These are phyloP conservation scores for Opisthocomus hoazin DNA, from an alignment of 2,113 vertebrate genomes.

Conservation along the genomic window DNA sequence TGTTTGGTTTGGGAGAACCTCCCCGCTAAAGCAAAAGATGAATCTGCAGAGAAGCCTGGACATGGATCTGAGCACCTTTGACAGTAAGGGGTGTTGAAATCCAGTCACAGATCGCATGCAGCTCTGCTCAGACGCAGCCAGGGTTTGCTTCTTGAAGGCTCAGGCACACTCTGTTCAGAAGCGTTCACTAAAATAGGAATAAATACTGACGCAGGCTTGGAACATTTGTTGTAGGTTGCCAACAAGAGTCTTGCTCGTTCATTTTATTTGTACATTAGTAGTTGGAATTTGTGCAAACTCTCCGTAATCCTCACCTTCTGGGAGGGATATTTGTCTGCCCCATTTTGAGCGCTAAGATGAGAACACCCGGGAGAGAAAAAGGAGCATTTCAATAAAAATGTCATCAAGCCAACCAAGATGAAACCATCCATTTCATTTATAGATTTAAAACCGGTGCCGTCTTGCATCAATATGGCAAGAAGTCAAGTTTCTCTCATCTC, in stretches of 20 bases:
- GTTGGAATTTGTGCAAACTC: not conserved
- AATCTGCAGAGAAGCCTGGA: not conserved
- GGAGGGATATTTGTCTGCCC: not conserved
- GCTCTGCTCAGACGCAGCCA: not conserved
- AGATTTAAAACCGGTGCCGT: not conserved
- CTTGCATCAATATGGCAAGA: not conserved
- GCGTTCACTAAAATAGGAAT: not conserved
- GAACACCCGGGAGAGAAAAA: not conserved
- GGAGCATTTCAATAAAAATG: not conserved
- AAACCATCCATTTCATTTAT: not conserved
- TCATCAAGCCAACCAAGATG: not conserved
- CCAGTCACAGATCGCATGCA: accelerated
- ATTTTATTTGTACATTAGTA: not conserved
- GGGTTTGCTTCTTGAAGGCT: not conserved
- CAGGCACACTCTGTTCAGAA: not conserved
- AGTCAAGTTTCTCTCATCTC: not conserved
- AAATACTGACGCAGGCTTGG: not conserved
- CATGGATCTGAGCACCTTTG: accelerated
- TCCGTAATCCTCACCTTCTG: not conserved
- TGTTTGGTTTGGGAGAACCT: not conserved
- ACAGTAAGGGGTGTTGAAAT: not conserved
- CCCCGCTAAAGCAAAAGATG: not conserved
- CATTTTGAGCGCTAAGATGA: accelerated
- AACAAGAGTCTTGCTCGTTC: not conserved
- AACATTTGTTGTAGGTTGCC: not conserved